Evolutionary conservation across 1,140 invertebrate species (phyloP).

Genomic region (Sminthurides bifidus): DNA sequence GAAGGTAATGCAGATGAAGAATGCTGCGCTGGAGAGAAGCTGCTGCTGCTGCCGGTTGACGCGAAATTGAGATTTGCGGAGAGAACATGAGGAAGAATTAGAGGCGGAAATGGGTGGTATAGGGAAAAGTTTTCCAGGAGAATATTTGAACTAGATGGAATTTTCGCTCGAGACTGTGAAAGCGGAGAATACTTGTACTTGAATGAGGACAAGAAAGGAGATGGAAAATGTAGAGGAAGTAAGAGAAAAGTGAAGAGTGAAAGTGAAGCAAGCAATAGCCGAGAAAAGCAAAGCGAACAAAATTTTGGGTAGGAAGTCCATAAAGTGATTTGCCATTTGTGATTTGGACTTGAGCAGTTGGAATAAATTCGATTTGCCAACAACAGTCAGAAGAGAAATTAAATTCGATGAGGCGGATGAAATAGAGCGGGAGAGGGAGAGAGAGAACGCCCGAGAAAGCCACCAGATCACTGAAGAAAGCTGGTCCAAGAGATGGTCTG

Average conservation of each 20-base stretch:
- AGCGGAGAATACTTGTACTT: background rate
- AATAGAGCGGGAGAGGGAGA: background rate
- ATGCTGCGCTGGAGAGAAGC: no score
- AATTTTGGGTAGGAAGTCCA: background rate
- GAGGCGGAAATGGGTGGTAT: slow-evolving; percentile 3
- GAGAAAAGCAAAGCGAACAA: background rate
- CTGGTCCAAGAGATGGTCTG: no score
- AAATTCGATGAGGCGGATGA: slow-evolving; percentile 10
- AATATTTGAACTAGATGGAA: no score
- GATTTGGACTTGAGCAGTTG: slow-evolving; percentile 13
- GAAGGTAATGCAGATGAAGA: no score
- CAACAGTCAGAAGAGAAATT: slow-evolving; percentile 11
- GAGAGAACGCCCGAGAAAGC: background rate
- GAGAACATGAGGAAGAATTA: slow-evolving; percentile 4
- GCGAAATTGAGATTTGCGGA: slow-evolving; percentile 4
- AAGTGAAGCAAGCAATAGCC: background rate
- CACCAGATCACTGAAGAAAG: no score
- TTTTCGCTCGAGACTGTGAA: background rate
- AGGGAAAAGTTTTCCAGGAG: background rate
- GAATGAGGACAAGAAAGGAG: background rate
- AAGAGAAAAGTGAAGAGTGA: background rate
- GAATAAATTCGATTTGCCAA: slow-evolving; percentile 13
- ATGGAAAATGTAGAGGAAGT: background rate
- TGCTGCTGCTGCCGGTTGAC: no score
- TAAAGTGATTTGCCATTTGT: slow-evolving; percentile 14